Conservation (phyloP, 2,797 vertebrate species). For the Pseudotriccus pelzelni region DNA sequence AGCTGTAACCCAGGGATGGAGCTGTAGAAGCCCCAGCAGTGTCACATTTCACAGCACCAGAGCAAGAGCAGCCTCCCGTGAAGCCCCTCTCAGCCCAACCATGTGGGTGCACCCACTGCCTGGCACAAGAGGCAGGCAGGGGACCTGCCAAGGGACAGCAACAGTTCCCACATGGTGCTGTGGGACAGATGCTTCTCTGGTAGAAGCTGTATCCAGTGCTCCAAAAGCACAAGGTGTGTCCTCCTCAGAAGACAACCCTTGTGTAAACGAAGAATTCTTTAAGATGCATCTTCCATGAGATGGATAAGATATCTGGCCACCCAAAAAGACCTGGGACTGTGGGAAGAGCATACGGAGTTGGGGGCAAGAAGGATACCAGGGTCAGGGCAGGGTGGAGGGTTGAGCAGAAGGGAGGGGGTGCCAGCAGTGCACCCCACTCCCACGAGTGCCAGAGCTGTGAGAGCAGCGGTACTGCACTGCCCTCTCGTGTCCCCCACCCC, state of each 20-base stretch:
- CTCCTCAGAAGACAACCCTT: rapidly evolving
- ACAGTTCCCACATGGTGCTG: not conserved
- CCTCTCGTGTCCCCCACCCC: not conserved
- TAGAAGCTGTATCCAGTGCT: not conserved
- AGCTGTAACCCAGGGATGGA: not conserved
- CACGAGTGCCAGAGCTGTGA: rapidly evolving
- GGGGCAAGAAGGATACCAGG: rapidly evolving
- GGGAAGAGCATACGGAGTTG: not conserved
- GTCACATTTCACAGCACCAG: not conserved
- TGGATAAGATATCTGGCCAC: not conserved
- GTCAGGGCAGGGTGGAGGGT: not conserved
- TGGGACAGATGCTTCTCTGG: not conserved
- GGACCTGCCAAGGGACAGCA: not conserved
- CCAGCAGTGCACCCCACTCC: not conserved
- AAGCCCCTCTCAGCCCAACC: not conserved
- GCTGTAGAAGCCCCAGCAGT: rapidly evolving
- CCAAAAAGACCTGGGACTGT: not conserved
- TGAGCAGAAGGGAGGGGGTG: not conserved
- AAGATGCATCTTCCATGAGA: not conserved
- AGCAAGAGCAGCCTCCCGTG: not conserved
- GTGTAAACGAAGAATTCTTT: not conserved
- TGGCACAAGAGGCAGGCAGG: not conserved
- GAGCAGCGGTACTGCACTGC: not conserved
- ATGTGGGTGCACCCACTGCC: rapidly evolving
- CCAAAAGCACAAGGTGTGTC: not conserved